Base-by-base conservation (phyloP, 2,888 invertebrate species). In the Sussaba pulchella region DNA sequence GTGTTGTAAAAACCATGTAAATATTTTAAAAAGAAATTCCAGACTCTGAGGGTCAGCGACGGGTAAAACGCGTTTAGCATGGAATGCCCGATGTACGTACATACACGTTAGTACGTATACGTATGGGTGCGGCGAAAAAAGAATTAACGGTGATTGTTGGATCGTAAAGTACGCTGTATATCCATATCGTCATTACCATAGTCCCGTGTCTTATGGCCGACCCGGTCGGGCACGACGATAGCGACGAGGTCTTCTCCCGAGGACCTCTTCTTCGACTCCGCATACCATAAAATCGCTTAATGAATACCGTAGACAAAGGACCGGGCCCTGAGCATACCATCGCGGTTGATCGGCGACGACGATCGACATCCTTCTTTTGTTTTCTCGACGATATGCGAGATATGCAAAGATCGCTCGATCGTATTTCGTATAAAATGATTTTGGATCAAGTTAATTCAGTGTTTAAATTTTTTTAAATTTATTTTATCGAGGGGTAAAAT, bases 171-270 rank as follows among this genome's bases (percentile, higher is more conserved):
- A 70, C 45, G 36, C 59, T 71, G 39, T 78, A 71, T 59, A 2
- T 6, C 31, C 31, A 31, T 73, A 77, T 72, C 71, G 57, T 77
- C 72, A 72, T 81, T 79, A 81, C 78, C 78, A 73, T 69, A 63
- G 63, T 45, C 61, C 31, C 63, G 31, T 61, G 78, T 75, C 41
- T 59, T 43, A 26, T 19, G 31, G 31, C 4, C 31, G 31, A 26
- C 52, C n/a, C 52, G 39, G 41, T 41, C 45, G 47, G 45, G 31
- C 52, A 63, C 50, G 57, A 69, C 41, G 31, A 43, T 10, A 4
- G 41, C 47, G 52, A 63, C 50, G 52, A 57, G 57, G 31, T n/a
- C 45, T 70, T 19, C 59, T 39, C 19, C 21, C n/a, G 17, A 6
- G 36, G 47, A 50, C 50, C 19, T 31, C 31, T 31, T 61, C 39